Base-by-base conservation (phyloP, 1,140 invertebrate genomes). In the Ctenoplectra terminalis region DNA sequence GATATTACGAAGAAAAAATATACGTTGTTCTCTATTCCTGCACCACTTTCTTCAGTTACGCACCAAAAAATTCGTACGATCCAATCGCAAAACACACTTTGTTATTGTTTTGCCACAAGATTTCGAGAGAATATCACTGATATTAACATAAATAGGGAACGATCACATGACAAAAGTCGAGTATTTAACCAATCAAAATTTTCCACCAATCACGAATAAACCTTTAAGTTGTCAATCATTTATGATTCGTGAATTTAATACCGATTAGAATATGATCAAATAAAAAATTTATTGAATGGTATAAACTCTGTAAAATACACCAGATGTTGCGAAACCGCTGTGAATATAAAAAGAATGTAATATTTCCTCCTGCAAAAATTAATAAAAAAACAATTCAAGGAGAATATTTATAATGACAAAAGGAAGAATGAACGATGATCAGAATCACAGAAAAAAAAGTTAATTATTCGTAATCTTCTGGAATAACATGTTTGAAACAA, bases 61-160 rank as follows among this genome's bases (percentile, higher is more conserved):
- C 64, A 76, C 77, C 37, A 58, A 58, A 81, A 54, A 72, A 56
- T 74, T 75, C 50, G 52, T 71, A 54, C 43, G 58, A 61, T 31
- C 9, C 54, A 52, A 48, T 50, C 56, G 60, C 50, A 63, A 66
- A 64, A 75, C 73, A 77, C 73, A 61, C 46, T 87, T 90, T 91
- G 88, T 91, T 90, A 90, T 92, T 92, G 90, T 90, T 89, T 90
- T 89, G 88, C 83, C 83, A 84, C 83, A 88, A 89, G 89, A 90
- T 88, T 76, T 69, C 76, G 84, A 83, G 86, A 87, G 83, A 88
- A 89, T 88, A 91, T 87, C 84, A 83, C 73, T 83, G 77, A 82
- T 83, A 84, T 89, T 86, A 89, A 81, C 85, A 89, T 88, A 82
- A 88, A 90, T 83, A 86, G 70, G 81, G 86, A 90, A 87, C 87